Base-by-base conservation (phyloP, 2,113 vertebrate genomes). In the Formicarius rufipectus region DNA sequence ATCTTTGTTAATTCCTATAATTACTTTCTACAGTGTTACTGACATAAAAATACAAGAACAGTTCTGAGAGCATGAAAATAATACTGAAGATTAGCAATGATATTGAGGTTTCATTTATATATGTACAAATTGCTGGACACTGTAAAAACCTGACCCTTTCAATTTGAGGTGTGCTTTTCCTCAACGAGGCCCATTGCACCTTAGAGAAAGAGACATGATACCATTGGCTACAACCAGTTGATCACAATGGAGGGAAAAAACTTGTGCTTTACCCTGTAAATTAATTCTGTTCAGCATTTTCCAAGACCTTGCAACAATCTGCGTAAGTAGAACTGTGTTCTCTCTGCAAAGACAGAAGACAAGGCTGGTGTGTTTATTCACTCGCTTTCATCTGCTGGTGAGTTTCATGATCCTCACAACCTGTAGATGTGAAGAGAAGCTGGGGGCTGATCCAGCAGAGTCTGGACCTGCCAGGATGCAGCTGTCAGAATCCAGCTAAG, bases 141-240 rank as follows among this genome's bases (percentile, higher is more conserved):
- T 40, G 12, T 10, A 35, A 81, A 87, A 59, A 72, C 40, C 18
- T 44, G 28, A 14, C 21, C 13, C 42, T 81, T 31, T 28, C 2
- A 19, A 23, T 49, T 5, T 68, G 18, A 44, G 24, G 33, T 8
- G 14, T 42, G 5, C 15, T 81, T 49, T 92, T 80, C 42, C n/a
- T 72, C 12, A 71, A 7, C 11, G 13, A 37, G 12, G 12, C 4
- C 7, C 2, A 37, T 84, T 52, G 9, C 10, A 31, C 8, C 22
- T 50, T 68, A 47, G 13, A 40, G 30, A 37, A 10, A 40, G 33
- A 33, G 7, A 37, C 22, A n/a, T 5, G 42, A 10, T 20, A 13
- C 4, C 35, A 19, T 33, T 7, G 60, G 8, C 7, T 18, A 35
- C 0, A 1, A 50, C 14, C 9, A 4, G 6, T 6, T 62, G 12